These are phyloP conservation scores for Triplophysa dalaica DNA, from an alignment of 2,113 vertebrate species.

Conservation along the genomic window DNA sequence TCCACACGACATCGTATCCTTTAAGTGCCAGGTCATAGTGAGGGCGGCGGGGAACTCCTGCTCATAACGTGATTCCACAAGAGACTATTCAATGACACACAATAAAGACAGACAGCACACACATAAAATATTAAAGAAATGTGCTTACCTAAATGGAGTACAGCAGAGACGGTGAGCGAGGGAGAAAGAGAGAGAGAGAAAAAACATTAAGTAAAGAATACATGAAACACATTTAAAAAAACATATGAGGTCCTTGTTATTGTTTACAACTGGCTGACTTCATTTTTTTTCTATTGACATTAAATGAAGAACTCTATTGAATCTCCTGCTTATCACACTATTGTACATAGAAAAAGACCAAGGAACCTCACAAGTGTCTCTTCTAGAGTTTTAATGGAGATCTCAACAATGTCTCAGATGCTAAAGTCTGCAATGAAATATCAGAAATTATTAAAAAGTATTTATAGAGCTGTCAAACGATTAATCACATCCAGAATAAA, in stretches of 20 bases:
- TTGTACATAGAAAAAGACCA: too few species aligned
- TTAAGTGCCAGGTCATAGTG: neutral
- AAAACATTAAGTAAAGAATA: conserved; percentile 12
- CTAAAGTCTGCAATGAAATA: too few species aligned
- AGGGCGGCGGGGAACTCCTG: neutral
- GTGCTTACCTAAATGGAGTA: conserved; percentile 42
- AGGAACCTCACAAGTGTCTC: too few species aligned
- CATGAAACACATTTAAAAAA: neutral
- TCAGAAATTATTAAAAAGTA: too few species aligned
- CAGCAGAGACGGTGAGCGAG: neutral
- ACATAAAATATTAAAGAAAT: conserved; percentile 20
- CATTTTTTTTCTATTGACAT: neutral
- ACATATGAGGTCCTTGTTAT: too few species aligned
- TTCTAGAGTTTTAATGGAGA: too few species aligned
- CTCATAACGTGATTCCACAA: neutral
- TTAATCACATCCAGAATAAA: too few species aligned
- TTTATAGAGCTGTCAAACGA: too few species aligned
- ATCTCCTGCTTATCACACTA: too few species aligned
- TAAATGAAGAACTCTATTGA: too few species aligned
- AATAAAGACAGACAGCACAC: neutral
- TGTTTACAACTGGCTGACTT: too few species aligned
- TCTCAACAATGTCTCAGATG: too few species aligned
- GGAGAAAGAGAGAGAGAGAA: conserved; percentile 31
- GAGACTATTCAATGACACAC: neutral
- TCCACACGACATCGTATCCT: neutral